Evolutionary conservation across 2,113 vertebrate species (phyloP).

Genomic region (Desmodus rotundus): DNA sequence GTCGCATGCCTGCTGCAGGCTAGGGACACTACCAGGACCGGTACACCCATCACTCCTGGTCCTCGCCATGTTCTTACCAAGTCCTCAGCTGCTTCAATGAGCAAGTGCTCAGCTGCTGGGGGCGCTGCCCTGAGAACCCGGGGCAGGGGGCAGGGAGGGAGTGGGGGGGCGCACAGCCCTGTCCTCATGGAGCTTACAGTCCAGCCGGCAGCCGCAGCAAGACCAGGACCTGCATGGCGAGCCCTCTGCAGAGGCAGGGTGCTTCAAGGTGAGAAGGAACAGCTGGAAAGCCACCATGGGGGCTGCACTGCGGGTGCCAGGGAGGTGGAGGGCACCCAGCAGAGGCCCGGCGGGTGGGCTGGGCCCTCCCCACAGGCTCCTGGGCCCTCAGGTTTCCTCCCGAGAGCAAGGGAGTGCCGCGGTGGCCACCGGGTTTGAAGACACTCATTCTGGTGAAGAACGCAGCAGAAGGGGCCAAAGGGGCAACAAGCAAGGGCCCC

Average conservation of each 20-base stretch:
- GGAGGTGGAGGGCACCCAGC: rapidly evolving
- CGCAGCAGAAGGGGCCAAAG: rapidly evolving
- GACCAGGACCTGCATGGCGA: rapidly evolving
- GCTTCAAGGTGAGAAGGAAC: rapidly evolving
- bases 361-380: neutral
- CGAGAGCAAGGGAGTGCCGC: rapidly evolving
- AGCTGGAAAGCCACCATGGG: too few species aligned
- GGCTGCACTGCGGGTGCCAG: rapidly evolving
- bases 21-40: rapidly evolving
- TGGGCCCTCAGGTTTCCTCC: neutral
- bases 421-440: rapidly evolving
- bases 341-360: rapidly evolving
- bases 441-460: too few species aligned
- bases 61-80: neutral
- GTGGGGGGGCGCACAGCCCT: too few species aligned
- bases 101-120: neutral
- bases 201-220: neutral
- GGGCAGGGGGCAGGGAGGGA: too few species aligned
- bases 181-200: too few species aligned
- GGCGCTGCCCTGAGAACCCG: rapidly evolving
- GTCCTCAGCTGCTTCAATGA: rapidly evolving
- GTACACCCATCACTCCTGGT: rapidly evolving
- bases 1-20: rapidly evolving
- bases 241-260: neutral
- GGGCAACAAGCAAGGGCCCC: neutral